phyloP scores from a whole-genome alignment of 2,888 invertebrate genomes.

The Andricus curvator region DNA sequence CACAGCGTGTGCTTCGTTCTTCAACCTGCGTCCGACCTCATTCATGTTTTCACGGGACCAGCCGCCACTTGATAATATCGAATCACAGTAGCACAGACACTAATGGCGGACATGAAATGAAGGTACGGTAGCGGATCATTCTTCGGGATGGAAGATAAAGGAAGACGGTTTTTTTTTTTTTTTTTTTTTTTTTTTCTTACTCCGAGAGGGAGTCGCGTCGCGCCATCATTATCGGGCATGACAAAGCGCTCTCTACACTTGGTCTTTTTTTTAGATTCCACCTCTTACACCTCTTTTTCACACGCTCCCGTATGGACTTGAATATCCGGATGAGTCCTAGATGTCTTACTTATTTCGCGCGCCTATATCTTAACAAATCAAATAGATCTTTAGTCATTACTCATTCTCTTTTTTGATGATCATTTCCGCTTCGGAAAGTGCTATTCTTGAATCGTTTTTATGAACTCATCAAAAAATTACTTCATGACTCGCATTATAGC shows the following conservation, averaged over 20 bases:
- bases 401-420: neutral
- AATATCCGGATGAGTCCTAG: conserved; percentile 11
- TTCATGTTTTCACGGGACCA: conserved; percentile 58
- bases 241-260: conserved; percentile 71
- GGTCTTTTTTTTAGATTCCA: conserved; percentile 54
- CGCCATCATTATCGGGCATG: conserved; percentile 76
- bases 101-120: conserved; percentile 63
- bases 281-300: conserved; percentile 68
- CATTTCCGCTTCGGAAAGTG: neutral
- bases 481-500: no score
- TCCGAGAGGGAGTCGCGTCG: conserved; percentile 66
- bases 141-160: conserved; percentile 38
- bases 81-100: conserved; percentile 60
- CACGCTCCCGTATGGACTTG: conserved; percentile 61
- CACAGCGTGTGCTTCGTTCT: conserved; percentile 1
- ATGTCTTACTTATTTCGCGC: conserved; percentile 12
- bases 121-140: conserved; percentile 55
- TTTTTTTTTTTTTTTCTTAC: conserved; percentile 45
- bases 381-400: neutral
- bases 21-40: conserved; percentile 19
- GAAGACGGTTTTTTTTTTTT: conserved; percentile 53
- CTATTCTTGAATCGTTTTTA: neutral
- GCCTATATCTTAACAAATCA: neutral
- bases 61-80: conserved; percentile 63
- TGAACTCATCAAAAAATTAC: no score